Percentiles rank a stretch among this genome's conserved stretches.
These are phyloP conservation scores for Chaetogeoica ovagalla DNA, from an alignment of 2,888 invertebrate genomes.

Conservation along the genomic window DNA sequence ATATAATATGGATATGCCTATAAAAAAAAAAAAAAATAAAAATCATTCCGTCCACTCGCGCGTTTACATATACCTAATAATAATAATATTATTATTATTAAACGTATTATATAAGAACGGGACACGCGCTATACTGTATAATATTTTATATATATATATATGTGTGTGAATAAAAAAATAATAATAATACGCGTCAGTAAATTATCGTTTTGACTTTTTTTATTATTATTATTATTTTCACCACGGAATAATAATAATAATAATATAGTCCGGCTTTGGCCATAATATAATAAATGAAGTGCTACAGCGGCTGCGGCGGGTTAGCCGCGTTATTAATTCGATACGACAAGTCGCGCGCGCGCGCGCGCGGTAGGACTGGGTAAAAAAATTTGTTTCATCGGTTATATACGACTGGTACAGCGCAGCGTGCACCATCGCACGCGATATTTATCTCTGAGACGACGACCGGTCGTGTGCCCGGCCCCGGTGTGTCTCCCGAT, in stretches of 20 bases:
- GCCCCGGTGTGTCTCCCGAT: constrained; percentile 9
- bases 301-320: constrained; percentile 31
- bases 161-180: no score
- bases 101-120: no score
- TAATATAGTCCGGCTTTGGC: neutral
- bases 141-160: no score
- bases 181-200: constrained; percentile 12
- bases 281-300: constrained; percentile 52
- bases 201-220: constrained; percentile 38
- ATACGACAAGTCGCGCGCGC: constrained; percentile 40
- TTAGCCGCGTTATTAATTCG: constrained; percentile 47
- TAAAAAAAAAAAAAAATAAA: no score
- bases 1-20: no score
- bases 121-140: no score
- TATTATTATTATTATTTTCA: constrained; percentile 20
- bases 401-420: constrained; percentile 12
- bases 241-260: constrained; percentile 30
- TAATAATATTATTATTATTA: neutral
- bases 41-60: no score
- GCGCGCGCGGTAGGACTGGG: constrained; percentile 36
- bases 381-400: constrained; percentile 49
- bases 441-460: constrained; percentile 41
- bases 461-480: constrained; percentile 36
- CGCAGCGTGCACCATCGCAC: neutral
- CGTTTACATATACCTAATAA: no score